Conservation (phyloP, 2,888 invertebrate genomes). For the Cataglyphis livida region DNA sequence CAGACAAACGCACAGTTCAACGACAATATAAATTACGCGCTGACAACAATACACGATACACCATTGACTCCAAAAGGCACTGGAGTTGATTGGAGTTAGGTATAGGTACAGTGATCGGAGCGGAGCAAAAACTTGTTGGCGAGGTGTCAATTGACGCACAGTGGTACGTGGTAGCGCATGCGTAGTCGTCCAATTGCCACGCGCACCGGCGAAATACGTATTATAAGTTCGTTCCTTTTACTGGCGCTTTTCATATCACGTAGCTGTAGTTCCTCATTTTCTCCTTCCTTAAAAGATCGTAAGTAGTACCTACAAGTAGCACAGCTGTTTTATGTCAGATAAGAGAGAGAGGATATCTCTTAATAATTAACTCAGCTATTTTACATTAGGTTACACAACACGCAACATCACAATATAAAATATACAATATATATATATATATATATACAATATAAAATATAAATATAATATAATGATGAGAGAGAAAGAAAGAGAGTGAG, state of each 20-base stretch:
- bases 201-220: slow-evolving; percentile 50
- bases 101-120: neutral
- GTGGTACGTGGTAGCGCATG: slow-evolving; percentile 74
- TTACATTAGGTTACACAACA: too few species aligned
- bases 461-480: too few species aligned
- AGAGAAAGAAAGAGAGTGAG: too few species aligned
- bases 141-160: slow-evolving; percentile 57
- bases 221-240: neutral
- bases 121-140: slow-evolving; percentile 57
- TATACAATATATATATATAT: too few species aligned
- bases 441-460: too few species aligned
- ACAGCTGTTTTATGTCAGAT: too few species aligned
- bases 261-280: neutral
- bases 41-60: slow-evolving; percentile 46
- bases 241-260: neutral
- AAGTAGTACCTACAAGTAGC: too few species aligned
- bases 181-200: slow-evolving; percentile 66
- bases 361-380: too few species aligned
- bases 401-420: too few species aligned
- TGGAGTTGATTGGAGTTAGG: slow-evolving; percentile 14
- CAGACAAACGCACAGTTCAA: neutral
- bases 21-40: neutral
- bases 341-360: too few species aligned
- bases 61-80: slow-evolving; percentile 66
- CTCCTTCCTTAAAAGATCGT: too few species aligned